Conservation (phyloP, 1,140 invertebrate genomes). For the Apis florea region DNA sequence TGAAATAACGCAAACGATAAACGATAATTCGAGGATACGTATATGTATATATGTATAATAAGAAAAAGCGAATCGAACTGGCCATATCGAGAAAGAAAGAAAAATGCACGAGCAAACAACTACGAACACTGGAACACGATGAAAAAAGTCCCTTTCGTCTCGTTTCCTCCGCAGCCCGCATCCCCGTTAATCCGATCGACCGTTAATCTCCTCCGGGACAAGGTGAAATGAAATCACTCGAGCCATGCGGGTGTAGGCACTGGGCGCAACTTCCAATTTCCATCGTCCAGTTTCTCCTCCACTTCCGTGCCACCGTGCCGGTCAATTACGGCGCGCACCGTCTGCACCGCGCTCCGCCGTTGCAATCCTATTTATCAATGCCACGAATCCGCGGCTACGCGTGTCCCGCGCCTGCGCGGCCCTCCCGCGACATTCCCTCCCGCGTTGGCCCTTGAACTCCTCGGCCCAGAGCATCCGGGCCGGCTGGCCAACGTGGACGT, state of each 20-base stretch:
- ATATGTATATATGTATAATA: too few relatives aligned
- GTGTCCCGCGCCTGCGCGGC: conserved; percentile 36
- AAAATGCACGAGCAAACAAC: not conserved
- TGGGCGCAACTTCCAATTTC: conserved; percentile 16
- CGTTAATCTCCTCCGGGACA: not conserved
- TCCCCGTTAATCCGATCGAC: not conserved
- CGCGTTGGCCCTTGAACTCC: conserved; percentile 33
- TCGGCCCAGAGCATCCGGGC: conserved; percentile 23
- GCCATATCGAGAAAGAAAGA: too few relatives aligned
- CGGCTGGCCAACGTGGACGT: conserved; percentile 17
- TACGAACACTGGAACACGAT: not conserved
- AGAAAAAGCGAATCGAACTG: too few relatives aligned
- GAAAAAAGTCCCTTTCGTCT: too few relatives aligned
- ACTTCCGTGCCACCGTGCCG: conserved; percentile 14
- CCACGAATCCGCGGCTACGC: conserved; percentile 27
- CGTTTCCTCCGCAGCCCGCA: too few relatives aligned
- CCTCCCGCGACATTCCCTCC: conserved; percentile 28
- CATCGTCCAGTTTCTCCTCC: conserved; percentile 10
- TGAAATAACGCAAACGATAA: too few relatives aligned
- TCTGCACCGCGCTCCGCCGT: conserved; percentile 26
- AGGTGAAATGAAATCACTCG: not conserved
- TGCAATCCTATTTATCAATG: conserved; percentile 39
- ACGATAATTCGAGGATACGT: too few relatives aligned
- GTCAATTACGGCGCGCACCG: conserved; percentile 31
- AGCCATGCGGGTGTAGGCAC: not conserved